Evolutionary conservation across 1,140 invertebrate species (phyloP), one percentile per base, ranked within the genome.

Genomic region (Zophobas atratus): DNA sequence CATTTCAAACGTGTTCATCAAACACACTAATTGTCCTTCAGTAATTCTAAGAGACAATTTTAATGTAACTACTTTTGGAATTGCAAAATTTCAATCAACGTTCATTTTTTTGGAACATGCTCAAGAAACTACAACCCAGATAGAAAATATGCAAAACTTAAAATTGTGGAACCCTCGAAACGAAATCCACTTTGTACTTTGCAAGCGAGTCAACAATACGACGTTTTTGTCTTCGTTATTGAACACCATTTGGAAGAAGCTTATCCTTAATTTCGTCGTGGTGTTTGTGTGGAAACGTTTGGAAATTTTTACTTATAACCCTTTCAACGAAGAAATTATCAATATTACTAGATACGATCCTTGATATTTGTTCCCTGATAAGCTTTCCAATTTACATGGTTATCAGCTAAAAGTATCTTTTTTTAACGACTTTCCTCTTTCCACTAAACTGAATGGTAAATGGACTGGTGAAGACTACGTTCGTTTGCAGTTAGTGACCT

Each of bases 11-110:
- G 36, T 34, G 63, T 70, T 70, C 4, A 70, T 70, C n/a, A 39
- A 70, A 41, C n/a, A 70, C n/a, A 70, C n/a, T 41, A 6, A n/a
- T 39, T 70, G 63, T 41, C 38, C 63, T 3, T 70, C 49, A 20
- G 0, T 20, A 0, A 2, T 51, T 51, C 3, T 20, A 20, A 20
- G 0, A 0, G 20, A 20, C 0, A 20, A 20, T 20, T 20, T 20
- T 20, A 20, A 20, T 20, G 0, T 20, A 0, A 20, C 20, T 0
- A 20, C 20, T 20, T 20, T 0, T 20, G 20, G 20, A 20, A 20
- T 20, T 20, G 20, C 20, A 20, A 20, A 20, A 20, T 20, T 20
- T 20, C 20, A 20, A 20, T 20, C 20, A 32, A 46, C 43, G 0
- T 46, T 4, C 43, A 46, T 46, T 8, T 46, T 46, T 8, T 4